Evolutionary conservation across 1,140 invertebrate species (phyloP).

Genomic region (Eupeodes corollae): DNA sequence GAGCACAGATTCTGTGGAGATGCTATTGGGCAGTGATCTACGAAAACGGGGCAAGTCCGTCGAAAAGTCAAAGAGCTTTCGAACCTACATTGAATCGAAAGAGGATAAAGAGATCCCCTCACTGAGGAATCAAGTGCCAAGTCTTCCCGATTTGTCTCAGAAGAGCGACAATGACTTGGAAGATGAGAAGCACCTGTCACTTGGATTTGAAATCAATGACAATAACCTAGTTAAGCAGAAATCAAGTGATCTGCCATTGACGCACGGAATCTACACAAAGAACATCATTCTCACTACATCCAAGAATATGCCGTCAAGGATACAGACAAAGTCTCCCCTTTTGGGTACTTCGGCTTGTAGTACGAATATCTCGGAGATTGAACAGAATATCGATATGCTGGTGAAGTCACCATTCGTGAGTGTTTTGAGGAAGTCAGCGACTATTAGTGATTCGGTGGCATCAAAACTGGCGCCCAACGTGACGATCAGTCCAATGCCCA

Average conservation of each 20-base stretch:
- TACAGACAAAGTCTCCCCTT: slow-evolving; percentile 12
- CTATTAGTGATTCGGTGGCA: slow-evolving; percentile 5
- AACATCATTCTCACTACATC: slow-evolving; percentile 5
- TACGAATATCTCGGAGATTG: slow-evolving; percentile 24
- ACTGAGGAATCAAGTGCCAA: slow-evolving; percentile 30
- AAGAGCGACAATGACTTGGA: slow-evolving; percentile 6
- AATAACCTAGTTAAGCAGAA: slow-evolving; percentile 20
- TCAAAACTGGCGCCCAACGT: background rate
- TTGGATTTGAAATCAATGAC: slow-evolving; percentile 31
- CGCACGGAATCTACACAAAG: slow-evolving; percentile 1
- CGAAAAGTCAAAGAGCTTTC: slow-evolving; percentile 54
- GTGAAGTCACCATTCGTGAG: slow-evolving; percentile 31
- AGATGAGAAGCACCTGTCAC: slow-evolving; percentile 14
- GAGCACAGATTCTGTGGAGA: background rate
- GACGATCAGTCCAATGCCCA: background rate
- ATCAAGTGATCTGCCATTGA: background rate
- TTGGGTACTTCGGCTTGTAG: slow-evolving; percentile 6
- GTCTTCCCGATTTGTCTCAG: slow-evolving; percentile 30
- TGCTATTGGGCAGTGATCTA: no score
- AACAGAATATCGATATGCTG: slow-evolving; percentile 32
- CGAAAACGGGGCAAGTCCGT: slow-evolving; percentile 40
- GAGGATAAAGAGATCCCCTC: slow-evolving; percentile 2
- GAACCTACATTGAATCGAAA: slow-evolving; percentile 41
- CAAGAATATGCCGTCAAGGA: slow-evolving; percentile 11
- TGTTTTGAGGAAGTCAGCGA: slow-evolving; percentile 23